Conservation (phyloP, 2,113 vertebrate species). For the Saguinus imperator region DNA sequence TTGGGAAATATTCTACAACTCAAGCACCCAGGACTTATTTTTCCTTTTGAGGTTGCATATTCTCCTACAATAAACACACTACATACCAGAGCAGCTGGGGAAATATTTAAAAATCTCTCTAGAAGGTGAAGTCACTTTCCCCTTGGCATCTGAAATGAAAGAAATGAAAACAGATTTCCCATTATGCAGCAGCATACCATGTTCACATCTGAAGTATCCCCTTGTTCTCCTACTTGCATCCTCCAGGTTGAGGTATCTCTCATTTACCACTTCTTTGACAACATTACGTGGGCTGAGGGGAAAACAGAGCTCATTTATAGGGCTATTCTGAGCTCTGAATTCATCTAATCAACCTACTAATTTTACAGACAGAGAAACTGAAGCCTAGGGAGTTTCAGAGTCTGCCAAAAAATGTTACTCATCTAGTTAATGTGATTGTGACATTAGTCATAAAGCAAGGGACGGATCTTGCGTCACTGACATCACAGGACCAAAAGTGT, state of each 20-base stretch:
- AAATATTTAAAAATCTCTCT: neutral
- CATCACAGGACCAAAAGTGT: neutral
- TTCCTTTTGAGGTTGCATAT: neutral
- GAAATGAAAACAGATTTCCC: neutral
- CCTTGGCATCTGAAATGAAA: neutral
- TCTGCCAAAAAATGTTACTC: neutral
- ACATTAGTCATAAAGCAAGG: slow-evolving; percentile 2
- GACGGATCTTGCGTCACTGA: neutral
- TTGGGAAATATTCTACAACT: neutral
- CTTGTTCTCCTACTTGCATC: neutral
- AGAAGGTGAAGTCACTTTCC: neutral
- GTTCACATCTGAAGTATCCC: neutral
- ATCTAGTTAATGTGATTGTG: neutral
- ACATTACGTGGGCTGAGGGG: neutral
- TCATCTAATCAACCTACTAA: neutral
- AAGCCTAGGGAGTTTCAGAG: neutral
- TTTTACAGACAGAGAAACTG: slow-evolving; percentile 10
- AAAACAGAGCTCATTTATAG: neutral
- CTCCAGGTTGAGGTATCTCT: neutral
- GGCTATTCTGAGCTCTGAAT: slow-evolving; percentile 11
- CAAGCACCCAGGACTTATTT: neutral
- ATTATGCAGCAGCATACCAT: neutral
- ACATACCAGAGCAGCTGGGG: neutral
- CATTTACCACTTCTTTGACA: neutral
- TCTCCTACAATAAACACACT: neutral